A percentile compares a stretch with the other conserved stretches of the same genome.
Conservation (phyloP, 2,113 vertebrate genomes). For the Eulemur macaco region DNA sequence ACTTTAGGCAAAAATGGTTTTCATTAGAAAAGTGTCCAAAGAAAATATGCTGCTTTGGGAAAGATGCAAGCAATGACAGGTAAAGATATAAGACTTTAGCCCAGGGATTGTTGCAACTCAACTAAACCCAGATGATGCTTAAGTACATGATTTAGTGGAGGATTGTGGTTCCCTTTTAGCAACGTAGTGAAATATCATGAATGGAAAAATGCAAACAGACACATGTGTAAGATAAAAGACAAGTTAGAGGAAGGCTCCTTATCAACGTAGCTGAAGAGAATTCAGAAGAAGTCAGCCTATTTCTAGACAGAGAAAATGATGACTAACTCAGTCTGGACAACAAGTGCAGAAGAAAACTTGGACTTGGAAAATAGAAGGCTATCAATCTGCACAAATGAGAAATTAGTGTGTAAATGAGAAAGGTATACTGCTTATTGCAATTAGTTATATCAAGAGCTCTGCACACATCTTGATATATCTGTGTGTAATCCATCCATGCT, state of each 20-base stretch:
- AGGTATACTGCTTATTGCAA: neutral
- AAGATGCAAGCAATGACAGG: neutral
- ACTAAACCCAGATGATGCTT: neutral
- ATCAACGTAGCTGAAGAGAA: conserved; percentile 12
- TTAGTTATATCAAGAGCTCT: neutral
- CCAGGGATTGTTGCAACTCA: neutral
- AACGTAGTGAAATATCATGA: neutral
- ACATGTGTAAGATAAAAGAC: neutral
- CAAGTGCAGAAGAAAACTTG: neutral
- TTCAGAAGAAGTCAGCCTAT: neutral
- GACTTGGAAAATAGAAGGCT: neutral
- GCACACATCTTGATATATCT: neutral
- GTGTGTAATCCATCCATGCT: neutral
- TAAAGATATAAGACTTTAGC: neutral
- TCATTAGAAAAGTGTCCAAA: conserved; percentile 4
- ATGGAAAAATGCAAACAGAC: neutral
- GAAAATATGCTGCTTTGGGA: neutral
- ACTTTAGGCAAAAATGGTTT: neutral
- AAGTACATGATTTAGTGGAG: neutral
- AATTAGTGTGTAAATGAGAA: neutral
- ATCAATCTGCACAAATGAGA: neutral
- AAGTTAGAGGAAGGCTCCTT: neutral
- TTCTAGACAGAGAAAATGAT: neutral
- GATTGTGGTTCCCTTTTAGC: neutral
- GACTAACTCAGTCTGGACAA: neutral